Evolutionary conservation across 2,888 invertebrate genomes (phyloP).

Genomic region (Lepidonotus clava): DNA sequence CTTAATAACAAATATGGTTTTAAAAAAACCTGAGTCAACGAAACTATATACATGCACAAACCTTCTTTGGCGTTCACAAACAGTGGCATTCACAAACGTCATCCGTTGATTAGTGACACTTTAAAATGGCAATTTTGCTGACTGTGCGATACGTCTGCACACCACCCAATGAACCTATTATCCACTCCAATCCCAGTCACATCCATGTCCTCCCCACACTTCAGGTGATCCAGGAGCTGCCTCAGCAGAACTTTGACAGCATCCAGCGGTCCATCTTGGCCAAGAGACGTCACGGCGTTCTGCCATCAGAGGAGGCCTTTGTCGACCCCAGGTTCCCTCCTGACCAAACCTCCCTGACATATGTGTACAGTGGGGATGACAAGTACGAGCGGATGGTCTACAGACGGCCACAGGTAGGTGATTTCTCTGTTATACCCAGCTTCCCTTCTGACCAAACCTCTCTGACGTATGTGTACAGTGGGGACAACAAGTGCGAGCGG

Average conservation of each 20-base stretch:
- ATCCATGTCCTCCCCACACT: not conserved
- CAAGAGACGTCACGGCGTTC: not conserved
- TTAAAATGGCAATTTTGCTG: not conserved
- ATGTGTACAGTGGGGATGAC: slow-evolving; percentile 87
- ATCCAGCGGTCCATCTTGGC: slow-evolving; percentile 28
- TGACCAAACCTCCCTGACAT: slow-evolving; percentile 87
- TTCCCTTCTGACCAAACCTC: slow-evolving; percentile 91
- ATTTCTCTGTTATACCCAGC: too few species aligned
- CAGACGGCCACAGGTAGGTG: slow-evolving; percentile 90
- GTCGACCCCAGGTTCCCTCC: slow-evolving; percentile 95
- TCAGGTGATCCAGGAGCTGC: slow-evolving; percentile 22
- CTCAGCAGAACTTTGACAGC: slow-evolving; percentile 50
- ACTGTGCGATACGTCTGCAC: too few species aligned
- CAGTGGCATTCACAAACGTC: not conserved
- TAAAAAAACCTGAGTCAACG: not conserved
- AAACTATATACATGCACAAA: not conserved
- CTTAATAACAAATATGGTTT: too few species aligned
- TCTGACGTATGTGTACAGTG: slow-evolving; percentile 88
- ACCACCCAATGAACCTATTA: too few species aligned
- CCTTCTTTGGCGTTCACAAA: not conserved
- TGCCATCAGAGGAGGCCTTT: slow-evolving; percentile 81
- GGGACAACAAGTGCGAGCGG: slow-evolving; percentile 87
- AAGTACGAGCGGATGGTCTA: slow-evolving; percentile 93
- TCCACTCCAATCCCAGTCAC: not conserved
- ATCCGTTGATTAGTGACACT: not conserved